Evolutionary conservation across 92 coral and sea anemone species (phyloP), one percentile per base, ranked within the genome.

Genomic region (Actinernus sp.): DNA sequence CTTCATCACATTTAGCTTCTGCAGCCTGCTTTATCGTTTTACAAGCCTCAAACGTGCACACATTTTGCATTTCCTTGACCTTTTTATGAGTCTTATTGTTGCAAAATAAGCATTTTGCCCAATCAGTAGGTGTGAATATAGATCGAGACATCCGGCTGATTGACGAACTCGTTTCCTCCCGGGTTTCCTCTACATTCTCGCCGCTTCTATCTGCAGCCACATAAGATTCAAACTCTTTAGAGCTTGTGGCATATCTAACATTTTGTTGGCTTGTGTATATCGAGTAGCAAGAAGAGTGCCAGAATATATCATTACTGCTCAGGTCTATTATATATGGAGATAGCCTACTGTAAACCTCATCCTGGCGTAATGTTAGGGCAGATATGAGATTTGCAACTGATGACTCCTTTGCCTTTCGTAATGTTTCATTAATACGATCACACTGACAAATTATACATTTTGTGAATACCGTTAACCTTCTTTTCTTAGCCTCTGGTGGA

Each of bases 91-190:
- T 55, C 11, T 32, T 48, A 3, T 46, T 26, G 3, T 27, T 49
- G 29, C 76, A 76, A 55, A 76, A 76, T 4, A 76, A n/a, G 33
- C 76, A 65, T 12, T 44, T 65, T 1, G 62, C 32, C 74, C 74
- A 65, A 26, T 65, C 68, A 37, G n/a, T 55, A 19, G 63, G 40
- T n/a, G n/a, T n/a, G n/a, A n/a, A n/a, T n/a, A n/a, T n/a, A n/a
- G n/a, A n/a, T n/a, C n/a, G n/a, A n/a, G n/a, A n/a, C n/a, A n/a
- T n/a, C n/a, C n/a, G n/a, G n/a, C n/a, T n/a, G n/a, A n/a, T n/a
- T n/a, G n/a, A n/a, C n/a, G n/a, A n/a, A n/a, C n/a, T n/a, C n/a
- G n/a, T n/a, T n/a, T n/a, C n/a, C n/a, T n/a, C n/a, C n/a, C n/a
- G n/a, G n/a, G n/a, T n/a, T n/a, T n/a, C n/a, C n/a, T n/a, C n/a